Conservation (phyloP, 1,140 invertebrate species). For the Bombus breviceps region DNA sequence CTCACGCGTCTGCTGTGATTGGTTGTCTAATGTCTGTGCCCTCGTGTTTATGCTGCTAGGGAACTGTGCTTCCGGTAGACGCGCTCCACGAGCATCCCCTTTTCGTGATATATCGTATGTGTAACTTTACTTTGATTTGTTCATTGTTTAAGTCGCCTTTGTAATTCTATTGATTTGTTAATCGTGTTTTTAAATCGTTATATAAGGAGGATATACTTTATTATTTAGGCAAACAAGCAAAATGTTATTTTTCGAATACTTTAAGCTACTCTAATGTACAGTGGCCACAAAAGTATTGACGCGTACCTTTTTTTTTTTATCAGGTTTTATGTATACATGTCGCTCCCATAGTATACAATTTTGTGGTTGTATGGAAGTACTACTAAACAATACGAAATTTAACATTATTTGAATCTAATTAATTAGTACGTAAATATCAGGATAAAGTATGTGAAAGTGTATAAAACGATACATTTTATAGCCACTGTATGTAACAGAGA, state of each 20-base stretch:
- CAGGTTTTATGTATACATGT: not conserved
- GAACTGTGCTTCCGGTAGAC: not conserved
- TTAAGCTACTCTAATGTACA: not conserved
- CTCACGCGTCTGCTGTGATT: not conserved
- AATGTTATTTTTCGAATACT: not conserved
- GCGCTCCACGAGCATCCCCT: not conserved
- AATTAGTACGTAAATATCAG: too few species aligned
- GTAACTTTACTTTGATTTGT: not conserved
- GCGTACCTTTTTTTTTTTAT: not conserved
- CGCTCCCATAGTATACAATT: too few species aligned
- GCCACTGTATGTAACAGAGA: too few species aligned
- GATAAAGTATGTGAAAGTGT: too few species aligned
- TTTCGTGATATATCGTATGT: not conserved
- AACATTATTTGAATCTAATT: too few species aligned
- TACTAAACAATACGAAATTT: too few species aligned
- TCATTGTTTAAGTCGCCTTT: not conserved
- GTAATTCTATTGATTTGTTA: not conserved
- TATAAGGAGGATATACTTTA: not conserved
- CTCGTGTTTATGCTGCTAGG: not conserved
- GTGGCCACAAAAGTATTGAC: not conserved
- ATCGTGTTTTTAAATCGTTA: not conserved
- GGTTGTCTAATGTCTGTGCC: not conserved
- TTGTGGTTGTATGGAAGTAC: too few species aligned
- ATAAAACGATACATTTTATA: too few species aligned
- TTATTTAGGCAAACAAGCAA: not conserved